Base-by-base conservation (phyloP, 2,888 invertebrate genomes). In the Mesorhabditis belari region DNA sequence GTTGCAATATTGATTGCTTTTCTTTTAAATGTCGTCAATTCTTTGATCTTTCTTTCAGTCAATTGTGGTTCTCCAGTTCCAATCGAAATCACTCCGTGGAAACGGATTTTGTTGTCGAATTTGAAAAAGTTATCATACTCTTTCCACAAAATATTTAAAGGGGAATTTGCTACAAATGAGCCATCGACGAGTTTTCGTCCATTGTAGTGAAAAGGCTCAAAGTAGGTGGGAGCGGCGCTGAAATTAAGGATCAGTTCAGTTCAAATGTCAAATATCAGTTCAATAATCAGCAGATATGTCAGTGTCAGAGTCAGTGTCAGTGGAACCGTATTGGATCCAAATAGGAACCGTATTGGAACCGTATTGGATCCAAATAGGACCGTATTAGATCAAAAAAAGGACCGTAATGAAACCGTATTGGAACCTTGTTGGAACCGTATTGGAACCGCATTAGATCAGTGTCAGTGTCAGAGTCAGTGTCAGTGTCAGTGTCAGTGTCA, bases 181-280 rank as follows among this genome's bases (percentile, higher is more conserved):
- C 77, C 77, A 63, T 77, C 77, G 24, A 77, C 77, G 23, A 73
- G 68, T 25, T 71, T 67, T 25, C 64, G 68, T n/a, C 62, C 66
- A 23, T 64, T 69, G 53, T 71, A 63, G 12, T 51, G 21, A 56
- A 73, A 73, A 5, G 77, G 77, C 26, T 77, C 71, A 61, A 77
- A 77, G 65, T 77, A 77, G 21, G 77, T 77, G 2, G 77, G 77
- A 3, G 77, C 77, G 24, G 77, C 77, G 50, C 75, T 71, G 57
- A 53, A 72, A 59, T 0, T 3, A 9, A 50, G 9, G 5, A 49
- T 49, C 27, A 5, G 19, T 19, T 17, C 21, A 49, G 5, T 21
- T 4, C 24, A 4, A 49, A 49, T 23, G 19, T 49, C 21, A 23
- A 49, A 49, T 23, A 23, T 49, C 21, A 49, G 19, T n/a, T n/a